phyloP scores from a whole-genome alignment of 23 tunicate genomes.

The Diplosoma virens region DNA sequence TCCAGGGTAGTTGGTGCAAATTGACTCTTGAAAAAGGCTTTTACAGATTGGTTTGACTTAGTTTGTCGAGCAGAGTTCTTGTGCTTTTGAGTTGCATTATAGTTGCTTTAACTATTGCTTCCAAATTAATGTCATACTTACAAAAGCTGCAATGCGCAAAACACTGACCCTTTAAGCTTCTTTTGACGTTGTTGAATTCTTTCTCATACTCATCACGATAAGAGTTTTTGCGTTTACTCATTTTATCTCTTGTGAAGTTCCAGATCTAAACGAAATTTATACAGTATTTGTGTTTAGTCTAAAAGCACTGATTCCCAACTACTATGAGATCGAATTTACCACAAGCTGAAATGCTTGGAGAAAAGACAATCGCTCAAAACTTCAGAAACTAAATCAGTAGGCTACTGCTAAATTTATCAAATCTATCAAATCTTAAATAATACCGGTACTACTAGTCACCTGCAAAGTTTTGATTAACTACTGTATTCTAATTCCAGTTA shows the following conservation, averaged over 20 bases:
- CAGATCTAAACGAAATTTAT: conserved; percentile 12
- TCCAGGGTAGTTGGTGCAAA: conserved; percentile 37
- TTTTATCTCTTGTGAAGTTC: conserved; percentile 25
- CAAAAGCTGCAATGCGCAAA: conserved; percentile 32
- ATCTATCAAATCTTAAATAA: no score
- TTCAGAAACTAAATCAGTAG: no score
- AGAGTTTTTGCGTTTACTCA: conserved; percentile 48
- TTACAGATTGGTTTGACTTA: conserved; percentile 34
- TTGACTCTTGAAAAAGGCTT: conserved; percentile 17
- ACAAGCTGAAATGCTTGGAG: conserved; percentile 19
- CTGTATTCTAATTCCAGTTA: no score
- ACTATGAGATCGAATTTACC: conserved; percentile 8
- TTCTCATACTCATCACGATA: conserved; percentile 46
- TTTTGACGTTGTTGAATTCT: conserved; percentile 31
- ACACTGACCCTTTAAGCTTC: conserved; percentile 45
- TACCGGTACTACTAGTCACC: no score
- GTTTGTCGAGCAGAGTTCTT: conserved; percentile 22
- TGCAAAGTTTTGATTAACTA: no score
- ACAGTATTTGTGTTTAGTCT: neutral
- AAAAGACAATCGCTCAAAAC: no score
- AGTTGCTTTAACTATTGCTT: conserved; percentile 7
- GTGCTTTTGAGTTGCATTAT: conserved; percentile 18
- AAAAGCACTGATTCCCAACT: neutral
- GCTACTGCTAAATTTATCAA: no score
- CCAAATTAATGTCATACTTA: conserved; percentile 30